Base-by-base conservation (phyloP, 2,797 vertebrate genomes). In the Acestrorhynchus altus region DNA sequence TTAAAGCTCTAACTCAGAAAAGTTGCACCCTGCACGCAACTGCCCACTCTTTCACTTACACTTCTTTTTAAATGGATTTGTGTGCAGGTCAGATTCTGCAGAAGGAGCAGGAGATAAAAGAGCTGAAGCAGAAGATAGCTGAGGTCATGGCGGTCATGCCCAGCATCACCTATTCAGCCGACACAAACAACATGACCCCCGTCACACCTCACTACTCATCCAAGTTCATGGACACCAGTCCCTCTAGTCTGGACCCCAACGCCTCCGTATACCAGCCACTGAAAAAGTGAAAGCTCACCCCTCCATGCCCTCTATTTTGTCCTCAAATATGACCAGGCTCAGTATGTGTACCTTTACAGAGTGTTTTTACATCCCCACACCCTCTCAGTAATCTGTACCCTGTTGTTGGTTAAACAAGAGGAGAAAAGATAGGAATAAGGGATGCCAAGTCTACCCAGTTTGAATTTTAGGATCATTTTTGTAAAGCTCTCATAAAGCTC, bases 111-210 rank as follows among this genome's bases (percentile, higher is more conserved):
- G 97, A 99, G 92, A 98, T 99, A 83, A 97, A 97, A 81, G 98
- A 99, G 86, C 95, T 99, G 64, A 99, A 99, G 89, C 97, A 99
- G 94, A 99, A 98, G 94, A 98, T 99, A 31, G 98, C 98, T 0
- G 97, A 99, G 92, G 97, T 99, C 85, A 98, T 99, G 98, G 98
- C 98, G 0, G 97, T 99, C 81, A 99, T 99, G 98, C 98, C 98
- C 88, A 99, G 96, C 91, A 95, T 99, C 88, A 93, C 94, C 0
- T 99, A 99, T 93, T 96, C 94, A 0, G 93, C 96, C 1, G 95
- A 97, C 83, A 90, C 95, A 93, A 96, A 94, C 93, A 96, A 92
- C 78, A 93, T 96, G 87, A 97, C 94, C 88, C 92, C 96, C 0
- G 96, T 98, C 57, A 90, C 96, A 76, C 97, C 98, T 2, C 97